phyloP scores from a whole-genome alignment of 2,113 vertebrate genomes.

The Festucalex cinctus region DNA sequence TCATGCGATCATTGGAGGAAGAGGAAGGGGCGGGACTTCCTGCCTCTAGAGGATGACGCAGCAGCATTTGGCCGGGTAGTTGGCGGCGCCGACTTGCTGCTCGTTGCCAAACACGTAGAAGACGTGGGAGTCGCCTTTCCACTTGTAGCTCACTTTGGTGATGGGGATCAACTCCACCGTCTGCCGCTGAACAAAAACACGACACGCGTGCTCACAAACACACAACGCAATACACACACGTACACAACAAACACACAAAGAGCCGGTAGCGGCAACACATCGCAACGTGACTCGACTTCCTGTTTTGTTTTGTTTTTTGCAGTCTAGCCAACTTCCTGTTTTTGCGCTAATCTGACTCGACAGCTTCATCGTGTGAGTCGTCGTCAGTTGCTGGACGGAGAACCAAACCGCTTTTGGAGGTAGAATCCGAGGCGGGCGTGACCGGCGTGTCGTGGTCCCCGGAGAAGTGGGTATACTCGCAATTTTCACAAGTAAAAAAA shows the following conservation, averaged over 20 bases:
- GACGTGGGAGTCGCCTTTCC: constrained; percentile 62
- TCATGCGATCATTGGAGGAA: neutral
- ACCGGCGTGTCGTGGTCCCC: too few relatives aligned
- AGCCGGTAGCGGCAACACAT: neutral
- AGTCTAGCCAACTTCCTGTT: neutral
- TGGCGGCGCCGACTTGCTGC: constrained; percentile 53
- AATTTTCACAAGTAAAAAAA: too few relatives aligned
- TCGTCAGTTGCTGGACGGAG: neutral
- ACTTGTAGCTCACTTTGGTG: constrained; percentile 72
- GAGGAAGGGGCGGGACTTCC: neutral
- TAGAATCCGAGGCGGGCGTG: too few relatives aligned
- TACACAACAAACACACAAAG: neutral
- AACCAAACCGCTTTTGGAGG: too few relatives aligned
- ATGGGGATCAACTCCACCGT: constrained; percentile 77
- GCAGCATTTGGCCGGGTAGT: constrained; percentile 76
- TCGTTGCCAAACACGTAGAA: constrained; percentile 78
- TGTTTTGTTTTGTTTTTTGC: too few relatives aligned
- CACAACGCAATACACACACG: neutral
- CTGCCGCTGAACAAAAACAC: constrained; percentile 66
- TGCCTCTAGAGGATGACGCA: constrained; percentile 62
- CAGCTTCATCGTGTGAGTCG: neutral
- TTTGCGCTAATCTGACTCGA: neutral
- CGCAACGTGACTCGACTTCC: neutral
- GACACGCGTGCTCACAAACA: neutral
- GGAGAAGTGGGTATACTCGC: too few relatives aligned